Evolutionary conservation across 2,888 invertebrate species (phyloP).

Genomic region (Tenthredo livida): DNA sequence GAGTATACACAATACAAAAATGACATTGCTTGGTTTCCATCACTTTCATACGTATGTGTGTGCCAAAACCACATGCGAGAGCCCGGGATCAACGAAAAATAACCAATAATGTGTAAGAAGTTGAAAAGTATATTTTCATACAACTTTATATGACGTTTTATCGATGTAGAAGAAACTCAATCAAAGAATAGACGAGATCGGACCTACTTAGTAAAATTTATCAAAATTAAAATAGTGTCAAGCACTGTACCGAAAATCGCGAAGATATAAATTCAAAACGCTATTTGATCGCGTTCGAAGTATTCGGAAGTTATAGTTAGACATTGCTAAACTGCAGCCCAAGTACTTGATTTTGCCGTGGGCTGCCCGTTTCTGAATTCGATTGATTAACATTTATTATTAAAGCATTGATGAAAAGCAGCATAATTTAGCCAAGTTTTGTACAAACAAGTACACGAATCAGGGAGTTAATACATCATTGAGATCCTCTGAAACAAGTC

Average conservation of each 20-base stretch:
- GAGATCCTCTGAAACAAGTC: not conserved
- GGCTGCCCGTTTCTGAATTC: not conserved
- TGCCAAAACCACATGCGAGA: not conserved
- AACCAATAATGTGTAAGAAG: not conserved
- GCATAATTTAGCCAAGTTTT: not conserved
- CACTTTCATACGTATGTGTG: not conserved
- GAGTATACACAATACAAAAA: conserved; percentile 77
- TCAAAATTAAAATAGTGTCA: not conserved
- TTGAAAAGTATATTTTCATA: not conserved
- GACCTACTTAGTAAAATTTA: not conserved
- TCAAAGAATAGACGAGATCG: not conserved
- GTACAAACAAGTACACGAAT: not conserved
- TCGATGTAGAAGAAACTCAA: not conserved
- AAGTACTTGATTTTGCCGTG: not conserved
- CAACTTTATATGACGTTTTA: not conserved
- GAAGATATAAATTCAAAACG: not conserved
- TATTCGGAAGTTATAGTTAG: no score
- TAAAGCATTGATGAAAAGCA: not conserved
- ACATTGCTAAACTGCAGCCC: not conserved
- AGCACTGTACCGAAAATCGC: not conserved
- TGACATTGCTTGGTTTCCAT: not conserved
- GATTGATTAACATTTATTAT: not conserved
- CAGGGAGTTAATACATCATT: not conserved
- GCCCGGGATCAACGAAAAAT: not conserved
- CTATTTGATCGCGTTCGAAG: not conserved